These are phyloP conservation scores for Aythya fuligula DNA, from an alignment of 2,797 vertebrate species.

Conservation along the genomic window DNA sequence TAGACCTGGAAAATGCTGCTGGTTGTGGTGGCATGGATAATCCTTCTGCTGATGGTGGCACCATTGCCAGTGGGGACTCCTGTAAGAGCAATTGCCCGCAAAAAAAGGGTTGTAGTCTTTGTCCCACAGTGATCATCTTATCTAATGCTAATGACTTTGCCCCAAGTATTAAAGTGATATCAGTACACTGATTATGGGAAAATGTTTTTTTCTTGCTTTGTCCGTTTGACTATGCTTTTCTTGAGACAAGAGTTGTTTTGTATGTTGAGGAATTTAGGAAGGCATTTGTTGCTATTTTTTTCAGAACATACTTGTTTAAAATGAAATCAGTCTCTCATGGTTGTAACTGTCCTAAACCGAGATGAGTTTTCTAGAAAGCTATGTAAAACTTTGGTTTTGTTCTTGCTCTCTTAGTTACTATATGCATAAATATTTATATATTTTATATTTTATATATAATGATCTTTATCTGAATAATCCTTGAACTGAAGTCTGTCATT, in stretches of 20 bases:
- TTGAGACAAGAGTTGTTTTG: background rate
- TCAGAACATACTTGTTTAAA: background rate
- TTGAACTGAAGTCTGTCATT: background rate
- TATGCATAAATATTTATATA: too few species aligned
- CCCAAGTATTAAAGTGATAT: background rate
- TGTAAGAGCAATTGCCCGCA: background rate
- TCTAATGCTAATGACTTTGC: background rate
- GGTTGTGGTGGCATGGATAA: background rate
- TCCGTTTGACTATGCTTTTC: background rate
- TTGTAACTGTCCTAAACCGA: background rate
- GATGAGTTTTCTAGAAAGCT: background rate
- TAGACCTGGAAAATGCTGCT: background rate
- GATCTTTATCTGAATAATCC: background rate
- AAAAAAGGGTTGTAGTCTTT: background rate
- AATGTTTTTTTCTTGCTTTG: background rate
- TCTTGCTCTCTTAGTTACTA: background rate
- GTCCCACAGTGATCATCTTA: background rate
- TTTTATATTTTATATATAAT: background rate
- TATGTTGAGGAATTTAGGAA: background rate
- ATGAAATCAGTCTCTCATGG: background rate
- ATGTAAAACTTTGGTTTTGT: background rate
- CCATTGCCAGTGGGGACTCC: accelerated
- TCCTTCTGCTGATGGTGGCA: background rate
- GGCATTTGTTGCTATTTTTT: background rate
- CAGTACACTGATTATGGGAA: background rate